Evolutionary conservation across 2,797 vertebrate genomes (phyloP).

Genomic region (Lycodopsis pacificus): DNA sequence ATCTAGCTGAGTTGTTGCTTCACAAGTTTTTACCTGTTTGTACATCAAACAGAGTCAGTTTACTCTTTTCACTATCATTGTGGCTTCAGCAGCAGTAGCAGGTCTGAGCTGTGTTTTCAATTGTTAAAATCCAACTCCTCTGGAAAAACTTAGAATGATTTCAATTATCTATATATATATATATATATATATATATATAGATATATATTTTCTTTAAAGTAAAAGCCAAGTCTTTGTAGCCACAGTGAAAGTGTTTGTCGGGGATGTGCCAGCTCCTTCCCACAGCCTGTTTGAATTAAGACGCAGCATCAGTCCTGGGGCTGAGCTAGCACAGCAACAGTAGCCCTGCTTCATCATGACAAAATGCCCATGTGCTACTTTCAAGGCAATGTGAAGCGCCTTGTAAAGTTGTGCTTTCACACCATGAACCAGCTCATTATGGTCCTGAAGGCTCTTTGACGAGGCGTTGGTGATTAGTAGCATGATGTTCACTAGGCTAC

Average conservation of each 20-base stretch:
- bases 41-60: background rate
- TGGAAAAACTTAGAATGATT: constrained; percentile 1
- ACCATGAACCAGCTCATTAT: constrained; percentile 71
- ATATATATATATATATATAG: background rate
- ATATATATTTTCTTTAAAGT: background rate
- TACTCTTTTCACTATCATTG: background rate
- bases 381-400: constrained; percentile 50
- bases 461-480: constrained; percentile 58
- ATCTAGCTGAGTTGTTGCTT: constrained; percentile 17
- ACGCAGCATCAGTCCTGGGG: constrained; percentile 36
- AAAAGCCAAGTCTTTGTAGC: constrained; percentile 42
- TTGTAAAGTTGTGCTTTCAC: constrained; percentile 67
- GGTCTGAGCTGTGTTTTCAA: background rate
- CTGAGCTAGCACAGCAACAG: constrained; percentile 47
- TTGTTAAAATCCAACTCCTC: constrained; percentile 2
- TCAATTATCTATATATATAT: background rate
- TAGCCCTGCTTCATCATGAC: constrained; percentile 38
- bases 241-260: constrained; percentile 48
- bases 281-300: constrained; percentile 73
- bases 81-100: constrained; percentile 6
- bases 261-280: constrained; percentile 38
- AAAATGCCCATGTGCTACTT: constrained; percentile 41
- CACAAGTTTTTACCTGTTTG: constrained; percentile 26
- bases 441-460: constrained; percentile 52
- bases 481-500: constrained; percentile 36